Conservation (phyloP, 2,797 vertebrate genomes). For the Prionace glauca region DNA sequence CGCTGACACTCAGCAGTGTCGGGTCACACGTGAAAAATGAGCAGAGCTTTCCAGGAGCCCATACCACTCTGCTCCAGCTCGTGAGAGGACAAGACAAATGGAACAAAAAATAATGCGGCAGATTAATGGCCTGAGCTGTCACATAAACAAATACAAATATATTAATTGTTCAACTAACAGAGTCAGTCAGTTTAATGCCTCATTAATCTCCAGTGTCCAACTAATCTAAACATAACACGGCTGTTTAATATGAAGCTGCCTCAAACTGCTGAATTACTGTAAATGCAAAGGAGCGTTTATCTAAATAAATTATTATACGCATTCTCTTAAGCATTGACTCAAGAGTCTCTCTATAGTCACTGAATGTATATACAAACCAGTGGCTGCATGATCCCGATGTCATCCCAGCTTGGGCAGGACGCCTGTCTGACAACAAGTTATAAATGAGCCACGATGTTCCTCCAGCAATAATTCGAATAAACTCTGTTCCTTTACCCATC, state of each 20-base stretch:
- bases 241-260: slow-evolving; percentile 8
- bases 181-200: slow-evolving; percentile 31
- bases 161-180: slow-evolving; percentile 32
- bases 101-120: slow-evolving; percentile 1
- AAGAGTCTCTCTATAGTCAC: not conserved
- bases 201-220: slow-evolving; percentile 30
- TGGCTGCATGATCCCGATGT: not conserved
- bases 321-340: not conserved
- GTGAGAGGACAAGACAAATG: not conserved
- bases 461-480: not conserved
- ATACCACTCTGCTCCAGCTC: not conserved
- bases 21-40: not conserved
- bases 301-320: not conserved
- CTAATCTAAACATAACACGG: slow-evolving; percentile 15
- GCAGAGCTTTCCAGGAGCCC: not conserved
- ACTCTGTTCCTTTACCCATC: not conserved
- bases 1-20: not conserved
- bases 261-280: slow-evolving; percentile 26
- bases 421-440: not conserved
- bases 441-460: not conserved
- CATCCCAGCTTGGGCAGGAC: not conserved
- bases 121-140: slow-evolving; percentile 23
- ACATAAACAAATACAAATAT: slow-evolving; percentile 25
- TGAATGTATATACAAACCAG: not conserved
- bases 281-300: slow-evolving; percentile 15